Conservation (phyloP, 2,113 vertebrate species). For the Hystrix brachyura region DNA sequence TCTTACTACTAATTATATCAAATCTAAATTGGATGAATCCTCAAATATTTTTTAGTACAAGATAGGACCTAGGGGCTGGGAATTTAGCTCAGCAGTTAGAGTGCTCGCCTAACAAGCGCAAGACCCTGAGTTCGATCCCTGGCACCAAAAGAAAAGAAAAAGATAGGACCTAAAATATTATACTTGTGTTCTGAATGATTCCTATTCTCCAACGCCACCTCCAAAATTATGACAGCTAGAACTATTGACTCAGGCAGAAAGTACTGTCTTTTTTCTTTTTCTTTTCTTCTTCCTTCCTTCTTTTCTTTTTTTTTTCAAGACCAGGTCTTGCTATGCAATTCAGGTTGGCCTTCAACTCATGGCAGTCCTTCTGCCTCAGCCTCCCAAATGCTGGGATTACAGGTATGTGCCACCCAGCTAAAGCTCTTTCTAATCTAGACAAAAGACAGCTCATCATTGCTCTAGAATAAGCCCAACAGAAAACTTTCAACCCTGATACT, state of each 20-base stretch:
- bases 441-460: constrained; percentile 9
- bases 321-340: neutral
- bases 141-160: neutral
- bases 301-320: neutral
- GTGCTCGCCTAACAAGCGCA: no score
- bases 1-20: constrained; percentile 59
- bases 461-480: constrained; percentile 37
- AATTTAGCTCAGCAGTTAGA: no score
- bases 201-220: neutral
- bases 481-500: constrained; percentile 12
- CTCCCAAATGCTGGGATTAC: neutral
- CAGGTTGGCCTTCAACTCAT: neutral
- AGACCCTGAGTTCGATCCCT: no score
- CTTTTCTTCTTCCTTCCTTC: neutral
- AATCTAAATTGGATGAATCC: constrained; percentile 4
- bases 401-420: neutral
- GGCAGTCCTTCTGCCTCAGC: neutral
- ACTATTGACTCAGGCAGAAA: constrained; percentile 24
- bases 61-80: neutral
- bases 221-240: constrained; percentile 42
- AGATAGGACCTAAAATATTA: constrained; percentile 1
- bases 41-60: constrained; percentile 54
- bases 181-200: neutral
- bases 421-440: neutral
- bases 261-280: neutral